Evolutionary conservation across 2,797 vertebrate species (phyloP).

Genomic region (Pipistrellus kuhlii): DNA sequence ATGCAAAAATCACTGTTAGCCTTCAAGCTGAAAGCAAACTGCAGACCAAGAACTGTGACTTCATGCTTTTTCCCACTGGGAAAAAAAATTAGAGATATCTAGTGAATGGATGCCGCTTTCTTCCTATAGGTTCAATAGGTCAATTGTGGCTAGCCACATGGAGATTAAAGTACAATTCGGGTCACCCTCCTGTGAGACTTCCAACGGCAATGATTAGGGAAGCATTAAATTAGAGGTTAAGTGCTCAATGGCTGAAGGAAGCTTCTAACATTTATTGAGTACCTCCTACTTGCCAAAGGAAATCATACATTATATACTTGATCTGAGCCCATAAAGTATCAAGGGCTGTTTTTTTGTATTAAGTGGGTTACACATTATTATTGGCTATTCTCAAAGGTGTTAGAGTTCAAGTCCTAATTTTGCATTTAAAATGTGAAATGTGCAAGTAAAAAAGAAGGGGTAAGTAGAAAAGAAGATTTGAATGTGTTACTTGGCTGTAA

Average conservation of each 20-base stretch:
- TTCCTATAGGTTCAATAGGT: neutral
- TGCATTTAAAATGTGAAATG: neutral
- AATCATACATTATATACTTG: neutral
- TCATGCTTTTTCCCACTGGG: neutral
- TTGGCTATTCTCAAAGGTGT: neutral
- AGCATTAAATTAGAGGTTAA: conserved; percentile 26
- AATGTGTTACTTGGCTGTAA: neutral
- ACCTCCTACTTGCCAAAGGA: neutral
- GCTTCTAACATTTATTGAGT: neutral
- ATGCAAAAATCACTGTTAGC: neutral
- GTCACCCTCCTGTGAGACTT: neutral
- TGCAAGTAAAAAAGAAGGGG: neutral
- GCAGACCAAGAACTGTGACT: neutral
- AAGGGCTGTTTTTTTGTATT: neutral
- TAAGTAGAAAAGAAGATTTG: neutral
- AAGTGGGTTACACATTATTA: neutral
- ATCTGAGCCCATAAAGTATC: neutral
- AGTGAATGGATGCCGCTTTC: neutral
- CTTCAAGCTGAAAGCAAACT: neutral
- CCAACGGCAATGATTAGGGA: neutral
- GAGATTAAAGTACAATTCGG: neutral
- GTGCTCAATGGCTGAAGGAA: neutral
- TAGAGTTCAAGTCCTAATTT: neutral
- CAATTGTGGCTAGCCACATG: neutral
- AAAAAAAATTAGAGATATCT: neutral